Evolutionary conservation across 1,140 invertebrate genomes (phyloP).

Genomic region (Heliothis virescens): DNA sequence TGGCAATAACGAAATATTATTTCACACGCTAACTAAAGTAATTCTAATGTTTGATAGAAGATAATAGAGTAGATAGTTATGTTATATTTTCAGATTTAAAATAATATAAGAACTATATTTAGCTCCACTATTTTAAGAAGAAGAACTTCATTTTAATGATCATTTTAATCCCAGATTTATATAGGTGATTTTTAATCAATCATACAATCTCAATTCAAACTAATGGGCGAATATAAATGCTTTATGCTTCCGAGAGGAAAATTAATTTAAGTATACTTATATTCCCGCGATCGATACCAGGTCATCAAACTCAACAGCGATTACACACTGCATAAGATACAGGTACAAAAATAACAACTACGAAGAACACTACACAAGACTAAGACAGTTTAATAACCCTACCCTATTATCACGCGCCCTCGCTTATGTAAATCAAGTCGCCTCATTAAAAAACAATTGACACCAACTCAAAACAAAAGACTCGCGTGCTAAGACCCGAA

Average conservation of each 20-base stretch:
- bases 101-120: no score
- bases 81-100: not conserved
- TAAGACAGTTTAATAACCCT: slow-evolving; percentile 7
- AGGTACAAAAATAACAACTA: not conserved
- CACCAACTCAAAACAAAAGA: slow-evolving; percentile 20
- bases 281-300: no score
- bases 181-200: no score
- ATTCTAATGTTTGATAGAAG: slow-evolving; percentile 11
- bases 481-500: not conserved
- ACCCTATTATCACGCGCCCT: not conserved
- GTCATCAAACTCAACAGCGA: no score
- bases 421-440: slow-evolving; percentile 14
- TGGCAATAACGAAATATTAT: slow-evolving; percentile 14
- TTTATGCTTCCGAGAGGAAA: no score
- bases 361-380: not conserved
- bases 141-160: no score
- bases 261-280: no score
- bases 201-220: no score
- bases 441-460: slow-evolving; percentile 23
- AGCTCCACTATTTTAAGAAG: no score
- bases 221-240: no score
- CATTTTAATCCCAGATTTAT: no score
- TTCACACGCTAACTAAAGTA: slow-evolving; percentile 5
- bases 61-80: not conserved
- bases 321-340: not conserved